Evolutionary conservation across 2,888 invertebrate species (phyloP), one percentile per base, ranked within the genome.

Genomic region (Bombylius major): DNA sequence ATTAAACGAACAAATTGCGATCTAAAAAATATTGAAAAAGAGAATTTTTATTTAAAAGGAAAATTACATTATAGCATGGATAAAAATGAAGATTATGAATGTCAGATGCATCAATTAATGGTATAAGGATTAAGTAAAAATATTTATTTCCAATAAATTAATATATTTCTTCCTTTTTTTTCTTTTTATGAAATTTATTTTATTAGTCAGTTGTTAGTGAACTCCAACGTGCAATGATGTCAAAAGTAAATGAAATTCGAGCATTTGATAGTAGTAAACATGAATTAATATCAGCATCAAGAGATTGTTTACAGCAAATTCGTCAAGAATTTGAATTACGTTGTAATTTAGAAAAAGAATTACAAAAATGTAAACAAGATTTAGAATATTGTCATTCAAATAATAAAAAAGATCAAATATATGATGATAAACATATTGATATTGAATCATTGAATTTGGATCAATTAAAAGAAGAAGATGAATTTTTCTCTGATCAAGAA

Each of bases 241-340:
- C 31, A 31, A 31, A 31, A 47, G 31, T 31, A 11, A 8, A 42
- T 5, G 39, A 42, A 42, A 42, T 42, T 8, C 9, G 11, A 42
- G 11, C 7, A 11, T 42, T 42, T 42, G 58, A 62, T 31, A 63
- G 66, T 50, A 54, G 65, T 54, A 65, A 67, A 7, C 67, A 69
- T 46, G 70, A 71, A 45, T 61, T 72, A 39, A 64, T 69, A 0
- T 64, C 65, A 48, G 66, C 67, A 42, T 67, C 72, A 3, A 65
- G 64, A 45, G 65, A 63, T 31, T 70, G 71, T 0, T 58, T 71
- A 7, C 59, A 65, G 5, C 66, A 69, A 45, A 69, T 72, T n/a
- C 64, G 64, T 50, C 64, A 66, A 36, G 72, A 72, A 53, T 50
- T 70, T 48, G 61, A 59, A 45, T 64, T 62, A 4, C 66, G 67